These are phyloP conservation scores for Amphiduros pacificus DNA, from an alignment of 2,888 invertebrate species.

Conservation along the genomic window DNA sequence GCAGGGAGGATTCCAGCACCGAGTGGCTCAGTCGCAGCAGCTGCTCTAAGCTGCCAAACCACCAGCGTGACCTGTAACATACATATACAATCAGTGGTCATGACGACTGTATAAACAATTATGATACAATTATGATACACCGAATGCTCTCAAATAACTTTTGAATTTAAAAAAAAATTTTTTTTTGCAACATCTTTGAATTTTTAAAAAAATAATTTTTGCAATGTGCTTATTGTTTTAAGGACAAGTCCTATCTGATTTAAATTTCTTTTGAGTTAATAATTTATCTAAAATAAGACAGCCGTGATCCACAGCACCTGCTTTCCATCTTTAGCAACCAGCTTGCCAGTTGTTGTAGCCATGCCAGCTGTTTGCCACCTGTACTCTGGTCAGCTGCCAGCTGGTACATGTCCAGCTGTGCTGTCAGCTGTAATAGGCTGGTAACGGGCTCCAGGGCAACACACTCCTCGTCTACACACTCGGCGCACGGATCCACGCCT, in stretches of 20 bases:
- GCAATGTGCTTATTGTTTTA: too few species aligned
- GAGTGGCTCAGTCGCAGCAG: conserved; percentile 2
- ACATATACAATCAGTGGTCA: too few species aligned
- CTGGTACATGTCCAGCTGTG: conserved; percentile 3
- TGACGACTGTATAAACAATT: too few species aligned
- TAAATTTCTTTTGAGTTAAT: too few species aligned
- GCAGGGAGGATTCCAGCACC: not conserved
- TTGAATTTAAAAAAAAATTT: too few species aligned
- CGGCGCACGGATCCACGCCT: not conserved
- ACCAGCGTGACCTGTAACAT: not conserved
- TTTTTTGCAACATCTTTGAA: too few species aligned
- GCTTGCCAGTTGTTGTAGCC: not conserved
- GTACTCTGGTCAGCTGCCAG: not conserved
- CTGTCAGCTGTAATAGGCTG: not conserved
- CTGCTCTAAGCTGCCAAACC: conserved; percentile 2
- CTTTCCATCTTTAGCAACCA: not conserved
- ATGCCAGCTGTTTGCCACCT: not conserved
- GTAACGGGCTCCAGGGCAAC: not conserved
- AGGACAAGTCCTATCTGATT: too few species aligned
- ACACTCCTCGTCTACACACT: not conserved
- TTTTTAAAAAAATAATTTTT: too few species aligned
- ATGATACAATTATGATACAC: too few species aligned
- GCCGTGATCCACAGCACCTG: too few species aligned
- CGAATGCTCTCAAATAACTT: too few species aligned
- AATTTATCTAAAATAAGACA: too few species aligned